Base-by-base conservation (phyloP, 1,140 invertebrate genomes). In the Ericerus pela region DNA sequence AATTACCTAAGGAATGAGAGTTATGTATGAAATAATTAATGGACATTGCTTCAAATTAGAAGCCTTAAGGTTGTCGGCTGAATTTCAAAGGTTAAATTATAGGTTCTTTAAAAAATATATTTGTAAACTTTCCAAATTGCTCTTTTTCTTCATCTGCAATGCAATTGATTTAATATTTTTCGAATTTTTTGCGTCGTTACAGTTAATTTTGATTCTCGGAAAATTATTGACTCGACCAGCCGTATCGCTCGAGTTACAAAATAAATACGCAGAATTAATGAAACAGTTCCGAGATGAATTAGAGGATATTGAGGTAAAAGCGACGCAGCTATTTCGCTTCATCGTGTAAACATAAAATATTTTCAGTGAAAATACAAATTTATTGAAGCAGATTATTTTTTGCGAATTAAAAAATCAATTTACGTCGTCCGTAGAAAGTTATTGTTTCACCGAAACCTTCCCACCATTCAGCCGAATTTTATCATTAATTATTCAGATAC, bases 171-270 rank as follows among this genome's bases (percentile, higher is more conserved):
- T 11, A 53, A 53, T 10, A 10, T 29, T 8, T 10, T 8, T 8
- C 8, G 20, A 18, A 11, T 47, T 20, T 20, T 47, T 53, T 53
- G 20, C 11, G 28, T 5, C 33, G 24, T 59, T 51, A 26, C 22
- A 59, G 55, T 56, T 59, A 1, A 51, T 47, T 16, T 30, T 41
- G 31, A 12, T 57, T 16, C 31, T 59, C n/a, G 53, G 57, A 1
- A 10, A 52, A 2, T 29, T 58, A 12, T 43, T 58, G 8, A 26
- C 53, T 20, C 36, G 57, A 36, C 37, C 52, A 24, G 53, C 31
- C 0, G 29, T 58, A 18, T 26, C 31, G 12, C 14, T 2, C n/a
- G 16, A 16, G 5, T 51, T 58, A 6, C 24, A 52, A 31, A 24
- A 31, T 5, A 12, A 58, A 12, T 54, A 36, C 18, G n/a, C 16